Evolutionary conservation across 2,113 vertebrate genomes (phyloP).

Genomic region (Anoplopoma fimbria): DNA sequence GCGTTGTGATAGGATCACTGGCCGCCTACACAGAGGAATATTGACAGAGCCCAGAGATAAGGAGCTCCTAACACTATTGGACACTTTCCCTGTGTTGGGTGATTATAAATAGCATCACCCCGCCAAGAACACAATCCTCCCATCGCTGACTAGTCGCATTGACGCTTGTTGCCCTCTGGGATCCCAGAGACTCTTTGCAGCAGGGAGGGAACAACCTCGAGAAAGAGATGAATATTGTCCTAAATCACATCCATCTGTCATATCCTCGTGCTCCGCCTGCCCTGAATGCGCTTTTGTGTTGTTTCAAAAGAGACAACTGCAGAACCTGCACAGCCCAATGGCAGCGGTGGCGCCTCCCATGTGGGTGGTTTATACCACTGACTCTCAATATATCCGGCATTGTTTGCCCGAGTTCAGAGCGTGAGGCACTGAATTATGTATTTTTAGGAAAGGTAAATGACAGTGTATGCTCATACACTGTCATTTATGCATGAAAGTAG

Average conservation of each 20-base stretch:
- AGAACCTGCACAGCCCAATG: constrained; percentile 14
- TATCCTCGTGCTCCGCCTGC: constrained; percentile 46
- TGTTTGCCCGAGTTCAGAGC: constrained; percentile 39
- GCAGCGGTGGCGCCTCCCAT: constrained; percentile 15
- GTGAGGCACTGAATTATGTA: constrained; percentile 64
- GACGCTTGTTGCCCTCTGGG: constrained; percentile 66
- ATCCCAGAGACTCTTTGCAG: constrained; percentile 65
- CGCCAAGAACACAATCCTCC: constrained; percentile 77
- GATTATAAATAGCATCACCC: constrained; percentile 77
- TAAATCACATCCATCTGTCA: constrained; percentile 68
- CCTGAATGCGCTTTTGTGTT: constrained; percentile 31
- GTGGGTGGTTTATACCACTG: constrained; percentile 30
- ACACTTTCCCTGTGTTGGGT: constrained; percentile 78
- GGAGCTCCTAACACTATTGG: constrained; percentile 78
- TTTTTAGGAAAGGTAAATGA: constrained; percentile 51
- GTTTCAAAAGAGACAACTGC: constrained; percentile 51
- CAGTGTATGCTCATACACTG: constrained; percentile 35
- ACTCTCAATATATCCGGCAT: constrained; percentile 19
- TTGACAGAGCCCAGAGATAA: constrained; percentile 79
- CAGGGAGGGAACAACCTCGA: constrained; percentile 60
- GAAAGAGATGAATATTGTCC: constrained; percentile 68
- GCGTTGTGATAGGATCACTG: constrained; percentile 62
- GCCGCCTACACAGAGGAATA: constrained; percentile 61
- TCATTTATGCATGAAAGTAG: constrained; percentile 28
- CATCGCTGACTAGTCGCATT: constrained; percentile 73